Base-by-base conservation (phyloP, 2,113 vertebrate genomes). In the Rana temporaria region DNA sequence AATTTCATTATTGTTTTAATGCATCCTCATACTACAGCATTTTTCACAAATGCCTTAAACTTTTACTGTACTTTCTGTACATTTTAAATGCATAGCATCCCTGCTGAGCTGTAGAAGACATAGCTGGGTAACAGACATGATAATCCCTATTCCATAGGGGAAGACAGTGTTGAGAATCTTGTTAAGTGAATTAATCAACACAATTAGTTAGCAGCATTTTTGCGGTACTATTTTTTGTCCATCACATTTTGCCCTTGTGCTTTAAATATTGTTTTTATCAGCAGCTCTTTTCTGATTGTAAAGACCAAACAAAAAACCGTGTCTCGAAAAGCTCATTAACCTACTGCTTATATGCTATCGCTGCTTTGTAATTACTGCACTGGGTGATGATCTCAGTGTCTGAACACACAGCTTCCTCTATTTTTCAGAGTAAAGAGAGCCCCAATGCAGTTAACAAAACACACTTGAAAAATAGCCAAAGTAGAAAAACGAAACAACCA, bases 281-380 rank as follows among this genome's bases (percentile, higher is more conserved):
- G 32, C 64, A 59, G 55, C 18, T 83, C 52, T 83, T 83, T 60
- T 80, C 78, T 80, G 56, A 62, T 57, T 56, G 72, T 66, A 67
- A 75, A 67, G 62, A 75, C 70, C 52, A 75, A 82, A 75, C 53
- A 70, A 82, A 82, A 82, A 82, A 67, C 62, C 15, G 26, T 81
- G 26, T 34, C 70, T 83, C 60, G 42, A 68, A 82, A 83, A 75
- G 72, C 72, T 76, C 72, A 83, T 83, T 83, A 76, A 83, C 81
- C 81, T 83, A 68, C 81, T 68, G 81, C 72, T 83, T 83, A n/a
- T 72, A 76, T 83, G 72, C 14, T 67, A 34, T 48, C 72, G n/a
- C 81, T 83, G 71, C 65, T 48, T 83, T 48, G 81, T 83, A 83
- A 83, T 83, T 83, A 83, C 81, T 60, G 72, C 72, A 76, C 34